Evolutionary conservation across 2,113 vertebrate species (phyloP).

Genomic region (Ochotona princeps): DNA sequence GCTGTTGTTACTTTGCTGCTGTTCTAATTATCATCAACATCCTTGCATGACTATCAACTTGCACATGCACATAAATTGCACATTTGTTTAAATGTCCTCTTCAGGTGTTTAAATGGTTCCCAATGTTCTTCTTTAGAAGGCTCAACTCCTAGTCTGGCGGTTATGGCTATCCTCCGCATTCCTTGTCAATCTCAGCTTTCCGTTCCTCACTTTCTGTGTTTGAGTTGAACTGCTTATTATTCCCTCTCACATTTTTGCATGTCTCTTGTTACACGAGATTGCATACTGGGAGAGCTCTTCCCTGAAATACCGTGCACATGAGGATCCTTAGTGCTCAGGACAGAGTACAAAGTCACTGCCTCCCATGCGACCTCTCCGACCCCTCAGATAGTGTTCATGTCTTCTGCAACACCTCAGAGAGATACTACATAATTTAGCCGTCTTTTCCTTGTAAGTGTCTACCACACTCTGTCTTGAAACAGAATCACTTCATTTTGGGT

Average conservation of each 20-base stretch:
- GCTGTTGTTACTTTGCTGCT: background rate
- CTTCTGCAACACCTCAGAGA: background rate
- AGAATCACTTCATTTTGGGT: background rate
- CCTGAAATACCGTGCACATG: background rate
- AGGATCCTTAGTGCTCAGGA: background rate
- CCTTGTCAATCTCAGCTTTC: background rate
- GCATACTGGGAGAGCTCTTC: background rate
- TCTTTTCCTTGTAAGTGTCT: background rate
- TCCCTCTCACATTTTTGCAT: background rate
- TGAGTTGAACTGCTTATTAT: background rate
- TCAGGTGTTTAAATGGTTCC: background rate
- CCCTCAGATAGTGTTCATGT: background rate
- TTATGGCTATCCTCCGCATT: background rate
- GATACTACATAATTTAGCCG: background rate
- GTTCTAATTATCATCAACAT: background rate
- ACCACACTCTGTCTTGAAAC: background rate
- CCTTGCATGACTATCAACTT: background rate
- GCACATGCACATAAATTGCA: slow-evolving; percentile 1
- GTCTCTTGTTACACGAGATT: background rate
- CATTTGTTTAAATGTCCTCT: background rate
- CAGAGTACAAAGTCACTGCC: background rate
- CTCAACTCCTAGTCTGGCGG: background rate
- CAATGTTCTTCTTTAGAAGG: background rate
- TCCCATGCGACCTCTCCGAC: background rate
- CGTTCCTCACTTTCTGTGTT: background rate